Conservation (phyloP, 2,797 vertebrate genomes). For the Ctenosaura bakeri region DNA sequence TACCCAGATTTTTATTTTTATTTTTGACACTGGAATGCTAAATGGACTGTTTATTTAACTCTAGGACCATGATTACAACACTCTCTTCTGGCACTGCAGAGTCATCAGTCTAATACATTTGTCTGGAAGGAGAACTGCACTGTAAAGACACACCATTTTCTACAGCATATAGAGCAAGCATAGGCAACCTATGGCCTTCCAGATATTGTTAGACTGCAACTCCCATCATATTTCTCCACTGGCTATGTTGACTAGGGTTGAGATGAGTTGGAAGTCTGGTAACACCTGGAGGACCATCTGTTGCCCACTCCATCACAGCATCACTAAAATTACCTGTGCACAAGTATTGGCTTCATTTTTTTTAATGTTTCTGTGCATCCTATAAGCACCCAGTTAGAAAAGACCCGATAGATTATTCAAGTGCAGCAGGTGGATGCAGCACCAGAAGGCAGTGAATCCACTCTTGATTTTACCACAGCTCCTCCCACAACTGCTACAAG, state of each 20-base stretch:
- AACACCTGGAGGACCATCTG: too few species aligned
- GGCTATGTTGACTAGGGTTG: too few species aligned
- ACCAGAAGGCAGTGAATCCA: too few species aligned
- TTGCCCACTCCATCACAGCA: background rate
- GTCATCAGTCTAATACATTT: background rate
- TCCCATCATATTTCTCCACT: background rate
- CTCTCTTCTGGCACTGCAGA: background rate
- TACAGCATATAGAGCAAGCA: background rate
- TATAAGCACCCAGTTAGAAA: background rate
- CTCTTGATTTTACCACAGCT: too few species aligned
- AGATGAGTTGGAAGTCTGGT: too few species aligned
- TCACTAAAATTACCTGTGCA: background rate
- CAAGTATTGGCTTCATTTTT: background rate
- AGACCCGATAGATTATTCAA: background rate
- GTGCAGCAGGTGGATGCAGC: background rate
- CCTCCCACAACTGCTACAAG: too few species aligned
- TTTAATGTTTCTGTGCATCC: background rate
- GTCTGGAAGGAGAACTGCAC: background rate
- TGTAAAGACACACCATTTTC: background rate
- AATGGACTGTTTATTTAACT: conserved; percentile 12
- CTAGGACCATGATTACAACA: conserved; percentile 34
- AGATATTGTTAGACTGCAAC: background rate
- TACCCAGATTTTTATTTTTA: background rate
- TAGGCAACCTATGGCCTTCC: background rate
- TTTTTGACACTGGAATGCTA: conserved; percentile 8